Conservation (phyloP, 1,140 invertebrate species). For the Hycleus phaleratus region DNA sequence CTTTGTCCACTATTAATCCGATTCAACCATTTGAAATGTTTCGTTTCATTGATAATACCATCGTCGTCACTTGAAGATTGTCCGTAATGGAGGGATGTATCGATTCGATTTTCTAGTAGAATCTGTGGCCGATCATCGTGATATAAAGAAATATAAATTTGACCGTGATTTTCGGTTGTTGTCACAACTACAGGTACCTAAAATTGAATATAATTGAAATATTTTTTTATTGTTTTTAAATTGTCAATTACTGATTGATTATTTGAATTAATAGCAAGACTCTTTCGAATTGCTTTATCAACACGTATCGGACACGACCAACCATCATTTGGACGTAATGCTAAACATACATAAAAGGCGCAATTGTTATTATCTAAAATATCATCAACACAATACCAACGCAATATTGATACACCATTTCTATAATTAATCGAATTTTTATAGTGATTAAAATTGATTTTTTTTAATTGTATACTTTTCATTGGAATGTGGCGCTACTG, state of each 20-base stretch:
- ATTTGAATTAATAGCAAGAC: constrained; percentile 5
- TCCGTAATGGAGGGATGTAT: constrained; percentile 29
- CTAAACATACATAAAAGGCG: constrained; percentile 39
- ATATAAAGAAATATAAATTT: constrained; percentile 51
- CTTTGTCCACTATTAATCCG: constrained; percentile 23
- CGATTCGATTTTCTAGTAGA: constrained; percentile 35
- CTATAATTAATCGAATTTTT: too few species aligned
- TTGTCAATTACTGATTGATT: constrained; percentile 1
- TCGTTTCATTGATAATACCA: constrained; percentile 27
- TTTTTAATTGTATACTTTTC: constrained; percentile 33
- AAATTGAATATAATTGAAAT: too few species aligned
- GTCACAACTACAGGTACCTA: constrained; percentile 46
- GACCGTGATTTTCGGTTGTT: constrained; percentile 48
- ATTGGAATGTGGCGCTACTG: constrained; percentile 39
- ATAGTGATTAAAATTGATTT: not conserved
- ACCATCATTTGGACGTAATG: constrained; percentile 37
- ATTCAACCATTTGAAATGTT: constrained; percentile 38
- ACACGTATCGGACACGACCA: constrained; percentile 51
- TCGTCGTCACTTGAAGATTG: constrained; percentile 26
- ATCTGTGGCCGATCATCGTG: constrained; percentile 48
- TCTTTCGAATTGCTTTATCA: constrained; percentile 35
- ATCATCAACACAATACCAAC: constrained; percentile 39
- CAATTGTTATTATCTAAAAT: constrained; percentile 26
- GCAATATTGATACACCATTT: constrained; percentile 42
- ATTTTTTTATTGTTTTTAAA: not conserved